Percentiles rank a stretch among this genome's conserved stretches.
Evolutionary conservation across 2,113 vertebrate genomes (phyloP).

Genomic region (Hippocampus comes): DNA sequence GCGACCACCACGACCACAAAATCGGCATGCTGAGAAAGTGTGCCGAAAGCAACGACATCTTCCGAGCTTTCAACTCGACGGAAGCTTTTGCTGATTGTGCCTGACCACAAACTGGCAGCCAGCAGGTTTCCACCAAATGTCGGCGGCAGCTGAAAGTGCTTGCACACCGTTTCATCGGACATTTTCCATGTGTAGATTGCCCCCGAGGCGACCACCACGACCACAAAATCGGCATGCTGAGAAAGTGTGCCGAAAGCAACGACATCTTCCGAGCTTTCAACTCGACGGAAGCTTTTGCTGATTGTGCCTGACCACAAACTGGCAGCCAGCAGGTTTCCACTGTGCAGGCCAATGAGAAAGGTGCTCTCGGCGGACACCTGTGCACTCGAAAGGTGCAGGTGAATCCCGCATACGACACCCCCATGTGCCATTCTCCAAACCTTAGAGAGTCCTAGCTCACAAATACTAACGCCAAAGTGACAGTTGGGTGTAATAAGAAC

Average conservation of each 20-base stretch:
- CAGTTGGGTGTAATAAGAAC: conserved; percentile 69
- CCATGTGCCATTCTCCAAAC: conserved; percentile 73
- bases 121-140: conserved; percentile 60
- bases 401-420: conserved; percentile 67
- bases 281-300: conserved; percentile 68
- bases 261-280: conserved; percentile 46
- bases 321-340: conserved; percentile 68
- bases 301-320: conserved; percentile 75
- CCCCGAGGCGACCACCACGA: conserved; percentile 66
- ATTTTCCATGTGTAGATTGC: conserved; percentile 76
- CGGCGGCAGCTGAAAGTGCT: conserved; percentile 67
- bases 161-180: conserved; percentile 69
- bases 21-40: conserved; percentile 66
- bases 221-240: conserved; percentile 69
- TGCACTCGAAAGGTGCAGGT: conserved; percentile 55
- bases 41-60: conserved; percentile 66
- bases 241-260: conserved; percentile 67
- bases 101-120: conserved; percentile 77
- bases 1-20: conserved; percentile 68
- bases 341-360: conserved; percentile 71
- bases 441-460: conserved; percentile 53
- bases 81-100: conserved; percentile 70
- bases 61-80: conserved; percentile 44
- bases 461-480: conserved; percentile 69
- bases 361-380: conserved; percentile 73